Evolutionary conservation across 2,113 vertebrate genomes (phyloP).

Genomic region (Callochromis pleurospilus): DNA sequence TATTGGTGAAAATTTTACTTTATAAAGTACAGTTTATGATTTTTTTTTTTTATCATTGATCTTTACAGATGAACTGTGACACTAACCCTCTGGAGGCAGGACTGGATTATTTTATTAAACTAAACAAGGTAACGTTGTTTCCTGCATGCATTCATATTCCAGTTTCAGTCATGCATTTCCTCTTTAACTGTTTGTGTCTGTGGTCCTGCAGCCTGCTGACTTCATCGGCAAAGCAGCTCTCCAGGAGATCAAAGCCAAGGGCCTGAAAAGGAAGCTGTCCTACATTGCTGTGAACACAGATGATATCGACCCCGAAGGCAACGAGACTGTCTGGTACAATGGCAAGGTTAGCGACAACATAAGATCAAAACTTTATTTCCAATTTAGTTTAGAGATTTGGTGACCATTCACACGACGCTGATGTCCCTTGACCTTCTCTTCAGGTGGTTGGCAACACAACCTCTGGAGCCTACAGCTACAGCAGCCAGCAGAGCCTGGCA

Average conservation of each 20-base stretch:
- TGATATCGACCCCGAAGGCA: conserved; percentile 90
- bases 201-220: conserved; percentile 76
- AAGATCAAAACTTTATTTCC: neutral
- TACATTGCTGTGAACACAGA: conserved; percentile 86
- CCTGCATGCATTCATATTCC: neutral
- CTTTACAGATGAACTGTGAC: conserved; percentile 93
- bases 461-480: conserved; percentile 91
- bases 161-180: neutral
- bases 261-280: conserved; percentile 82
- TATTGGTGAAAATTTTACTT: neutral
- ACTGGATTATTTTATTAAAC: conserved; percentile 89
- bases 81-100: conserved; percentile 96
- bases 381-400: neutral
- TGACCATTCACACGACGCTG: neutral
- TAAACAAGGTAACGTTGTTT: conserved; percentile 82
- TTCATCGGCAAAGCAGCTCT: conserved; percentile 91
- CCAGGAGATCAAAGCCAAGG: conserved; percentile 84
- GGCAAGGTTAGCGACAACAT: conserved; percentile 74
- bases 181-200: neutral
- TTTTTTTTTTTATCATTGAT: neutral
- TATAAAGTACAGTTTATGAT: neutral
- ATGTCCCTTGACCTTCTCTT: neutral
- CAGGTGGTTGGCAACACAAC: conserved; percentile 97
- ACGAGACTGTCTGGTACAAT: conserved; percentile 89
- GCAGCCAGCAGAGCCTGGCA: conserved; percentile 81